These are phyloP conservation scores for Drosophila lini DNA, from an alignment of 1,140 invertebrate species.

Conservation along the genomic window DNA sequence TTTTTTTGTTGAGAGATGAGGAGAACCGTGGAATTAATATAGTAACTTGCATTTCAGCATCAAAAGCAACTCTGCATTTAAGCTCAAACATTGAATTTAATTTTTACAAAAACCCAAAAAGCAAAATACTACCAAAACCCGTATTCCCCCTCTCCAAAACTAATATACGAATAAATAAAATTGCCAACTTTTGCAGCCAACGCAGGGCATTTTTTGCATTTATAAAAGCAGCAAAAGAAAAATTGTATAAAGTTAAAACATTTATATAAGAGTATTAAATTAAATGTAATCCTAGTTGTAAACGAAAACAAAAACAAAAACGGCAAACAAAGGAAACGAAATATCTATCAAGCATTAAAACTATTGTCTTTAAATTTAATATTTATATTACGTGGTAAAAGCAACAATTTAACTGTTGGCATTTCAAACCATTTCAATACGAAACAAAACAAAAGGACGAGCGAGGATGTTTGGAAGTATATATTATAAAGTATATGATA, in stretches of 20 bases:
- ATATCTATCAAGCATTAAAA: constrained; percentile 72
- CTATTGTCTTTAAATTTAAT: constrained; percentile 81
- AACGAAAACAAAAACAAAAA: constrained; percentile 33
- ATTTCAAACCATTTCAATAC: constrained; percentile 75
- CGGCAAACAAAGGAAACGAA: constrained; percentile 28
- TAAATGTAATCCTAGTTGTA: constrained; percentile 72
- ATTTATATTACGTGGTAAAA: constrained; percentile 66
- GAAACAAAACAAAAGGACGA: constrained; percentile 60
- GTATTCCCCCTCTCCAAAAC: constrained; percentile 4
- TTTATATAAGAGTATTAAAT: constrained; percentile 73
- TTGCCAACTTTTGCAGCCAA: constrained; percentile 67
- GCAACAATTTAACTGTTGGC: constrained; percentile 79
- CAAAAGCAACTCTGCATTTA: constrained; percentile 73
- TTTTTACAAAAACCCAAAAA: constrained; percentile 65
- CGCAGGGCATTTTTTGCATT: constrained; percentile 71
- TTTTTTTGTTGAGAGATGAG: constrained; percentile 52
- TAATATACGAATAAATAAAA: constrained; percentile 34
- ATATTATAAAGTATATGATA: constrained; percentile 58
- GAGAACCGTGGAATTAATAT: constrained; percentile 38
- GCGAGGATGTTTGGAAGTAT: constrained; percentile 32
- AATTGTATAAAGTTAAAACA: constrained; percentile 72
- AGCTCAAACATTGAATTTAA: constrained; percentile 80
- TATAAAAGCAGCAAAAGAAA: constrained; percentile 64
- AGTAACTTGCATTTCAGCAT: constrained; percentile 72
- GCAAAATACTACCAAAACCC: constrained; percentile 25